These are phyloP conservation scores for Leptocoma aspasia DNA, from an alignment of 2,113 vertebrate genomes.

Conservation along the genomic window DNA sequence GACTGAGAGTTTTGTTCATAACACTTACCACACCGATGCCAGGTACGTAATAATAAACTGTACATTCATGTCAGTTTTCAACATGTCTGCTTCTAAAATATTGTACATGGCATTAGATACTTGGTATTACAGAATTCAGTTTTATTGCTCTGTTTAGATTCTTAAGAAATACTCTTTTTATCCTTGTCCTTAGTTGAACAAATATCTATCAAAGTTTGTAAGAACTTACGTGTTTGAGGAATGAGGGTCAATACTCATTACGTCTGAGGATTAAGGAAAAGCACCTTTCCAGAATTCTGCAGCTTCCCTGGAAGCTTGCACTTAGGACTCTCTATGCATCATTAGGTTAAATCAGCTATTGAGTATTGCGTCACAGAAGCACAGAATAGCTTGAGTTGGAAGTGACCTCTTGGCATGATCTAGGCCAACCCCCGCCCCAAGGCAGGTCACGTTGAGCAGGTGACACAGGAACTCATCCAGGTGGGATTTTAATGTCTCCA, in stretches of 20 bases:
- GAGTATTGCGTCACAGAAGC: not conserved
- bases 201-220: not conserved
- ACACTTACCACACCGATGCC: not conserved
- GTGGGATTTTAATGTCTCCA: not conserved
- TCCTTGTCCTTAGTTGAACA: not conserved
- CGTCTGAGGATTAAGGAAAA: not conserved
- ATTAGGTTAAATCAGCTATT: not conserved
- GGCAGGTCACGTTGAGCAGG: not conserved
- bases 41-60: not conserved
- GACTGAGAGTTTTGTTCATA: no score
- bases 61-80: not conserved
- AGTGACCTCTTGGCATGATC: not conserved
- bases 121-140: not conserved
- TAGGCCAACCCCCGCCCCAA: no score
- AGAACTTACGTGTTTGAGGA: not conserved
- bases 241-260: not conserved
- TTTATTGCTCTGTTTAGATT: not conserved
- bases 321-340: accelerated
- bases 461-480: not conserved
- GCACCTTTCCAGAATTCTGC: not conserved
- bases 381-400: not conserved
- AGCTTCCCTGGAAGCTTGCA: not conserved
- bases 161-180: not conserved
- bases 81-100: not conserved
- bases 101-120: not conserved